A percentile compares a stretch with the other conserved stretches of the same genome.
These are phyloP conservation scores for Eidolon helvum DNA, from an alignment of 2,113 vertebrate species.

Conservation along the genomic window DNA sequence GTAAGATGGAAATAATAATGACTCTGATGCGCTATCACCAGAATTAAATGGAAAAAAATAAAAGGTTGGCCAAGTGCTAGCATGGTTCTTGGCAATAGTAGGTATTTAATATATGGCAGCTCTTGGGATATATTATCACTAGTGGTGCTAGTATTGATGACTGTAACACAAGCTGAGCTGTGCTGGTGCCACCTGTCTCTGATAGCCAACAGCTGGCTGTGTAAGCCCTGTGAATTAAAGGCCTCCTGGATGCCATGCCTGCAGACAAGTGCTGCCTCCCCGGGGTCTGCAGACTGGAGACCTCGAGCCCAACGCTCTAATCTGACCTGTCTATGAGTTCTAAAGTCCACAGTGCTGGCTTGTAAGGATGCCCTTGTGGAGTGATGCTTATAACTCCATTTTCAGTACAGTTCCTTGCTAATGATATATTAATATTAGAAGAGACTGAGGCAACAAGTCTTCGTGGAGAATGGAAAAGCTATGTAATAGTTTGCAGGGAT, in stretches of 20 bases:
- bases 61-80: neutral
- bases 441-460: neutral
- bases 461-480: neutral
- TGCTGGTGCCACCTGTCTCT: too few species aligned
- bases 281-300: neutral
- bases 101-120: neutral
- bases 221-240: too few species aligned
- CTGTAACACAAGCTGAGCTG: neutral
- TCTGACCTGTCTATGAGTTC: neutral
- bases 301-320: neutral
- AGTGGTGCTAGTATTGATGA: neutral
- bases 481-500: neutral
- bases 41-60: neutral
- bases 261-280: neutral
- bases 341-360: neutral
- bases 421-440: neutral
- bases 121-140: neutral
- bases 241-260: neutral
- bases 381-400: neutral
- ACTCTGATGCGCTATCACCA: neutral
- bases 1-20: neutral
- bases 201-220: rapidly evolving
- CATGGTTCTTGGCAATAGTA: neutral
- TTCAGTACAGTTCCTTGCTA: neutral
- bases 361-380: neutral